Percentiles rank a stretch among this genome's conserved stretches.
These are phyloP conservation scores for Engystomops pustulosus DNA, from an alignment of 2,113 vertebrate genomes.

Conservation along the genomic window DNA sequence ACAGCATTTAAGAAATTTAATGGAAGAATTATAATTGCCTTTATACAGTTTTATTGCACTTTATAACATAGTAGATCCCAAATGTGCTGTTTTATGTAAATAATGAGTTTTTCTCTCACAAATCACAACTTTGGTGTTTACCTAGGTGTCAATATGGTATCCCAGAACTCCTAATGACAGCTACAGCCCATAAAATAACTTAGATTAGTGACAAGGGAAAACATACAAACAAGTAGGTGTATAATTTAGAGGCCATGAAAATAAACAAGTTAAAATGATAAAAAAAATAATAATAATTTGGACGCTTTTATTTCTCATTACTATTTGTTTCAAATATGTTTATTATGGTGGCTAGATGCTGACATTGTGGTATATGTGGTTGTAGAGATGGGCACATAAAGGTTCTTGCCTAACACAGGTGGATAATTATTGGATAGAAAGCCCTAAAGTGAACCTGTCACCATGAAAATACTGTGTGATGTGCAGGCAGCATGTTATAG, in stretches of 20 bases:
- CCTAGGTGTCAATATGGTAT: slow-evolving; percentile 1
- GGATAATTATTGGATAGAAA: too few relatives aligned
- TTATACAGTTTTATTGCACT: slow-evolving; percentile 53
- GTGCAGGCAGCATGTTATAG: too few relatives aligned
- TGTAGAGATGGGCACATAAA: too few relatives aligned
- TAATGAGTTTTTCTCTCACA: slow-evolving; percentile 33
- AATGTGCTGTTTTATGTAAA: slow-evolving; percentile 53
- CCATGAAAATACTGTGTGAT: too few relatives aligned
- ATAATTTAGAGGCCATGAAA: neutral
- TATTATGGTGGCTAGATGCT: neutral
- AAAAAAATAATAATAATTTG: neutral
- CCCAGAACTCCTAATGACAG: slow-evolving; percentile 19
- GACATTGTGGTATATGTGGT: too few relatives aligned
- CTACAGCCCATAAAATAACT: slow-evolving; percentile 2
- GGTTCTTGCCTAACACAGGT: too few relatives aligned
- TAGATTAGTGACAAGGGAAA: neutral
- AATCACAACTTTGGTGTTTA: slow-evolving; percentile 26
- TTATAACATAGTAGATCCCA: slow-evolving; percentile 40
- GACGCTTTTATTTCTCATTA: neutral
- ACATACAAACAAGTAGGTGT: neutral
- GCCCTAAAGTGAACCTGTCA: too few relatives aligned
- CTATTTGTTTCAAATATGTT: neutral
- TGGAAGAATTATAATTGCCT: slow-evolving; percentile 49
- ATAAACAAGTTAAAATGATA: neutral
- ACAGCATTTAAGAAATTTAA: slow-evolving; percentile 47